These are phyloP conservation scores for Cantharis flavilabris DNA, from an alignment of 2,888 invertebrate genomes.

Conservation along the genomic window DNA sequence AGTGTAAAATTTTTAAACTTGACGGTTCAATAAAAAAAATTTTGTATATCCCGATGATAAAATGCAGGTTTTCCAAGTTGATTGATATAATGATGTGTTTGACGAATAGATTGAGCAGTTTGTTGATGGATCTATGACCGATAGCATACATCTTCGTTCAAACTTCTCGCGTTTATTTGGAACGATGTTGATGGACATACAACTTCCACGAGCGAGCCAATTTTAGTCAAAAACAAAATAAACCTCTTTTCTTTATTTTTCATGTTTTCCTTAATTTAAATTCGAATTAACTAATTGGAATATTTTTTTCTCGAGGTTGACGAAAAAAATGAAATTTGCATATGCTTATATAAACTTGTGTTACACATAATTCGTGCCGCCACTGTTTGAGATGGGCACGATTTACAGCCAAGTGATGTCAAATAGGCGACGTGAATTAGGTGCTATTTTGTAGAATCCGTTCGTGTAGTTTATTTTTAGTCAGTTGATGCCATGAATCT, in stretches of 20 bases:
- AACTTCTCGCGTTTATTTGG: constrained; percentile 37
- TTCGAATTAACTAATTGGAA: neutral
- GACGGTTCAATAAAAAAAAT: neutral
- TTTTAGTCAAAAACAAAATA: neutral
- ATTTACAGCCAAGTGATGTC: constrained; percentile 38
- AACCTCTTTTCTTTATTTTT: neutral
- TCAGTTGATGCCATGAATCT: constrained; percentile 38
- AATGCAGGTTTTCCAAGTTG: constrained; percentile 38
- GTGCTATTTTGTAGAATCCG: constrained; percentile 40
- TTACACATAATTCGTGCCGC: constrained; percentile 31
- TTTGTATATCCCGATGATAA: constrained; percentile 26
- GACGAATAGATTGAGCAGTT: constrained; percentile 47
- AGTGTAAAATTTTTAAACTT: neutral
- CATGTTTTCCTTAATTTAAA: neutral
- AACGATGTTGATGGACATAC: constrained; percentile 37
- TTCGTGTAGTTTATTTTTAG: constrained; percentile 39
- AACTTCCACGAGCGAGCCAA: constrained; percentile 32
- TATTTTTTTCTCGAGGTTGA: constrained; percentile 14
- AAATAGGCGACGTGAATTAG: constrained; percentile 40
- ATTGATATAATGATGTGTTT: constrained; percentile 44
- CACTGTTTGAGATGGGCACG: constrained; percentile 34
- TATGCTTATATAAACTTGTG: constrained; percentile 29
- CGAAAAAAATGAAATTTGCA: constrained; percentile 25
- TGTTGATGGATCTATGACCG: constrained; percentile 47
- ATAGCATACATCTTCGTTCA: constrained; percentile 38